Evolutionary conservation across 2,113 vertebrate genomes (phyloP), one percentile per base, ranked within the genome.

Genomic region (Rynchops niger): DNA sequence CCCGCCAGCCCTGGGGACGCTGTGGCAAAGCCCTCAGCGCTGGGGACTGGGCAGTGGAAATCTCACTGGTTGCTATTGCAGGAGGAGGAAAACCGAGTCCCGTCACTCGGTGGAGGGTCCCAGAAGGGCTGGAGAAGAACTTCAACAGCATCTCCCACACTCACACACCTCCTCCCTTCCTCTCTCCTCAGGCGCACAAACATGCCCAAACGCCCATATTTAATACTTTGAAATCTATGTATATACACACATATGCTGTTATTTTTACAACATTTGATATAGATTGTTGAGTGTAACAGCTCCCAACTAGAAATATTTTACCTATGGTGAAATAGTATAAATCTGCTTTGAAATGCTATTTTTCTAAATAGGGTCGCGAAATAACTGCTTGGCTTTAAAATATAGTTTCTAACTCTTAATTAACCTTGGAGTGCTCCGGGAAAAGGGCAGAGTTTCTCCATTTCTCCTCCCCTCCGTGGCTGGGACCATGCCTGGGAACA

Each of bases 21-120:
- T 5, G 40, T 7, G n/a, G 27, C 1, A 3, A n/a, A 47, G 17
- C 11, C 20, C 38, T 52, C 1, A 5, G 32, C 1, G 2, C 36
- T 26, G 42, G 36, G 43, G 42, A 19, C 77, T 29, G 58, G 32
- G 42, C 27, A 9, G 9, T 15, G 56, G 55, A 38, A 45, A 30
- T 40, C 32, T 45, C 38, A 0, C 23, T 5, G 43, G 42, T 2
- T 38, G 21, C 52, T 49, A 4, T 9, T 13, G 29, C 50, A 42
- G 66, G 47, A 80, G 59, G 42, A 43, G 74, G 29, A 17, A 74
- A 43, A 73, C 12, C 0, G 4, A 30, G 26, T 19, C 56, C 23
- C 40, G 4, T 3, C 56, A 10, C 30, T 8, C 0, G 1, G 65
- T 4, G 23, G 22, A 20, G 47, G 32, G 55, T 43, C 55, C 29